phyloP scores from a whole-genome alignment of 2,888 invertebrate species.

The Platerodrilus igneus region DNA sequence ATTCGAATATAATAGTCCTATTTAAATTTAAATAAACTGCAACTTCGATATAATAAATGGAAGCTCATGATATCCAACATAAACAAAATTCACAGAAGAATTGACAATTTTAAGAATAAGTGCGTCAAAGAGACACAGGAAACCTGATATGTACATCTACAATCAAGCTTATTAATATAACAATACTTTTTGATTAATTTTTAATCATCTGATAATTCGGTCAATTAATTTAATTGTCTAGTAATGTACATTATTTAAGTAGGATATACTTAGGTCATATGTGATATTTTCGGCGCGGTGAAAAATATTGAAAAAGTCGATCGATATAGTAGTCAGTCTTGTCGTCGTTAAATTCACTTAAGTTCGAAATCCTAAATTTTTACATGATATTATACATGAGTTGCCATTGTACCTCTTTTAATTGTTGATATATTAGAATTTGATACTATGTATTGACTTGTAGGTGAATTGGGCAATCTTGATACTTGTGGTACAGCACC shows the following conservation, averaged over 20 bases:
- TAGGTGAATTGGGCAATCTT: constrained; percentile 49
- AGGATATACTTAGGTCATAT: constrained; percentile 33
- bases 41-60: too few relatives aligned
- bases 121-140: constrained; percentile 5
- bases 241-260: too few relatives aligned
- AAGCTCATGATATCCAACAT: too few relatives aligned
- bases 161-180: constrained; percentile 39
- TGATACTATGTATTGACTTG: constrained; percentile 54
- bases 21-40: too few relatives aligned
- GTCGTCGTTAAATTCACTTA: constrained; percentile 34
- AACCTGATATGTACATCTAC: constrained; percentile 20
- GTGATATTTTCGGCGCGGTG: constrained; percentile 35
- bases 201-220: constrained; percentile 43
- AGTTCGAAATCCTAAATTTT: constrained; percentile 16
- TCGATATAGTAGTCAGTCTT: constrained; percentile 37
- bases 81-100: too few relatives aligned
- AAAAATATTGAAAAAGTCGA: constrained; percentile 26
- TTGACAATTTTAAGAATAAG: too few relatives aligned
- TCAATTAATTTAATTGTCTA: constrained; percentile 46
- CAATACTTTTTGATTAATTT: constrained; percentile 43
- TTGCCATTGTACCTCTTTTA: constrained; percentile 61
- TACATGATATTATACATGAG: constrained; percentile 50
- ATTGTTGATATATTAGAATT: constrained; percentile 56
- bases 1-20: too few relatives aligned
- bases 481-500: constrained; percentile 53